Percentiles rank a stretch among this genome's conserved stretches.
Conservation (phyloP, 2,888 invertebrate genomes). For the Leptogaster cylindrica region DNA sequence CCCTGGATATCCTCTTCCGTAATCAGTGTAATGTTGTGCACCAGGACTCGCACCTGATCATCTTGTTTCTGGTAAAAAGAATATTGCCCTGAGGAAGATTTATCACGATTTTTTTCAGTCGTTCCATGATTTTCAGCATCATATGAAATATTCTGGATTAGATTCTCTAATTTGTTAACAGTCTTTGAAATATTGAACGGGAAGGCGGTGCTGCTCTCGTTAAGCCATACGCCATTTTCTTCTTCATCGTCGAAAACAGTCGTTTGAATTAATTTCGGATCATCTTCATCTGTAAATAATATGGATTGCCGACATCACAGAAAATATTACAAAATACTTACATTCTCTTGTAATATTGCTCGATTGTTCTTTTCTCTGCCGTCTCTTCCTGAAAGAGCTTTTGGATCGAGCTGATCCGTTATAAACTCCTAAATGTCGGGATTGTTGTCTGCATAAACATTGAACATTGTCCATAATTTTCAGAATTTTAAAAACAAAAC, state of each 20-base stretch:
- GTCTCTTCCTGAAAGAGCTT: conserved; percentile 5
- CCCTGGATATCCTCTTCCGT: conserved; percentile 59
- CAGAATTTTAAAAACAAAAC: no score
- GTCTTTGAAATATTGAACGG: conserved; percentile 3
- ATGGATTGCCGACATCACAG: no score
- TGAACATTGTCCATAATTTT: conserved; percentile 15
- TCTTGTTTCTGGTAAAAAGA: neutral
- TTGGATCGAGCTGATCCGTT: neutral
- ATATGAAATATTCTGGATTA: neutral
- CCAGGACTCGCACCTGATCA: conserved; percentile 69
- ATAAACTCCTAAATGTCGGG: conserved; percentile 75
- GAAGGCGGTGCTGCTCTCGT: neutral
- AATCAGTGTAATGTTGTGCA: conserved; percentile 71
- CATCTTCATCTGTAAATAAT: neutral
- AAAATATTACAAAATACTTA: neutral
- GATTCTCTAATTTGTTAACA: neutral
- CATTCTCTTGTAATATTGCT: neutral
- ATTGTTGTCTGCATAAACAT: conserved; percentile 71
- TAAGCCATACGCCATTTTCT: neutral
- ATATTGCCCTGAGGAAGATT: conserved; percentile 1
- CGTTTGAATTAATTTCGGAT: neutral
- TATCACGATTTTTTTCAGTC: neutral
- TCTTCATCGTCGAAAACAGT: neutral
- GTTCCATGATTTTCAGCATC: neutral
- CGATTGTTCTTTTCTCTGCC: neutral